Evolutionary conservation across 2,797 vertebrate species (phyloP).

Genomic region (Coranthus polyacanthus): DNA sequence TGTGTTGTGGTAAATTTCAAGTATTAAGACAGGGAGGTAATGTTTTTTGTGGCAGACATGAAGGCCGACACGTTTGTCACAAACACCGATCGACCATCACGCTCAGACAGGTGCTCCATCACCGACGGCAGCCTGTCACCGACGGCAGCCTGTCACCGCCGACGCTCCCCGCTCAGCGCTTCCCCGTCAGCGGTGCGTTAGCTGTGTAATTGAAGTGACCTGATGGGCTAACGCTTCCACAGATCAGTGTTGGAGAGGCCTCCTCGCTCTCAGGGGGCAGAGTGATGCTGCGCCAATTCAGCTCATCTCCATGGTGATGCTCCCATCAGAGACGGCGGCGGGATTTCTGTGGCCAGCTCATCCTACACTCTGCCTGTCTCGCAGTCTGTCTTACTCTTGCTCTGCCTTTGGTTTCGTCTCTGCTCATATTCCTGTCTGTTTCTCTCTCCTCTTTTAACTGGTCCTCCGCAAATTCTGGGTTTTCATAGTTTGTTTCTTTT

Average conservation of each 20-base stretch:
- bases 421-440: neutral
- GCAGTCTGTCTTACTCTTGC: neutral
- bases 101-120: conserved; percentile 45
- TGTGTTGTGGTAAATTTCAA: conserved; percentile 21
- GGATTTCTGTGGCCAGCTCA: conserved; percentile 37
- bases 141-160: conserved; percentile 12
- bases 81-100: conserved; percentile 5
- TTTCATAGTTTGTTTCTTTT: conserved; percentile 2
- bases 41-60: neutral
- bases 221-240: conserved; percentile 26
- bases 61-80: conserved; percentile 3
- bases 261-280: conserved; percentile 31
- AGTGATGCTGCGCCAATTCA: conserved; percentile 44
- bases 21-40: conserved; percentile 13
- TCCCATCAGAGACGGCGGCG: conserved; percentile 40
- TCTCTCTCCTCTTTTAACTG: neutral
- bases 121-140: conserved; percentile 28
- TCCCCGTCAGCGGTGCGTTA: conserved; percentile 2
- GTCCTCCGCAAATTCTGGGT: neutral
- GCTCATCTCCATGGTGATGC: conserved; percentile 67
- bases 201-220: conserved; percentile 26
- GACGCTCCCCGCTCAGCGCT: conserved; percentile 4
- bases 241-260: conserved; percentile 28
- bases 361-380: conserved; percentile 31
- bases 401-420: conserved; percentile 16